Percentiles rank a stretch among this genome's conserved stretches.
These are phyloP conservation scores for Graphium colonna DNA, from an alignment of 2,888 invertebrate genomes.

Conservation along the genomic window DNA sequence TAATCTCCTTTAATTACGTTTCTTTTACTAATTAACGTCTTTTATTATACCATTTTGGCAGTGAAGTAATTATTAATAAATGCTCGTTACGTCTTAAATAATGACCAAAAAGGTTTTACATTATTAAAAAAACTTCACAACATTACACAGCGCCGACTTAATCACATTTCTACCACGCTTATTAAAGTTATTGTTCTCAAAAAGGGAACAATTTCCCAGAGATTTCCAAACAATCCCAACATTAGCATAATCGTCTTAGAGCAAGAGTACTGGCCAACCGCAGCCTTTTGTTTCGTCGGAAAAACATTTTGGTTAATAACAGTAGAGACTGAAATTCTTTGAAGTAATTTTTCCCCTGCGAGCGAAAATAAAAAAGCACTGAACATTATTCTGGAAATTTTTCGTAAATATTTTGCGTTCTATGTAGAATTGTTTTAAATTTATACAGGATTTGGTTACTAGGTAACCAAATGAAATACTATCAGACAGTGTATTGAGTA, in stretches of 20 bases:
- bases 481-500: too few relatives aligned
- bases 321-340: slow-evolving; percentile 14
- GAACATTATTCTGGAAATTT: neutral
- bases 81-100: neutral
- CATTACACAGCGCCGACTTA: slow-evolving; percentile 1
- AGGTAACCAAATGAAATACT: too few relatives aligned
- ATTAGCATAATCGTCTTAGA: slow-evolving; percentile 46
- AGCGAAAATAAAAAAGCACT: slow-evolving; percentile 7
- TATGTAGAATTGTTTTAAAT: too few relatives aligned
- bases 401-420: neutral
- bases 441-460: too few relatives aligned
- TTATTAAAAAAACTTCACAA: slow-evolving; percentile 3
- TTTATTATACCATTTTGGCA: neutral
- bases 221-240: slow-evolving; percentile 34
- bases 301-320: slow-evolving; percentile 20
- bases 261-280: slow-evolving; percentile 29
- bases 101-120: neutral
- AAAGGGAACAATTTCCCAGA: slow-evolving; percentile 22
- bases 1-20: neutral
- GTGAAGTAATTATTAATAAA: neutral
- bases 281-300: slow-evolving; percentile 30
- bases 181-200: slow-evolving; percentile 14
- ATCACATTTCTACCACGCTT: slow-evolving; percentile 8
- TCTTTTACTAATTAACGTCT: neutral
- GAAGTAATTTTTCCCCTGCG: slow-evolving; percentile 7